A percentile compares a stretch with the other conserved stretches of the same genome.
These are phyloP conservation scores for Leptinotarsa haldemani DNA, from an alignment of 2,888 invertebrate genomes.

Conservation along the genomic window DNA sequence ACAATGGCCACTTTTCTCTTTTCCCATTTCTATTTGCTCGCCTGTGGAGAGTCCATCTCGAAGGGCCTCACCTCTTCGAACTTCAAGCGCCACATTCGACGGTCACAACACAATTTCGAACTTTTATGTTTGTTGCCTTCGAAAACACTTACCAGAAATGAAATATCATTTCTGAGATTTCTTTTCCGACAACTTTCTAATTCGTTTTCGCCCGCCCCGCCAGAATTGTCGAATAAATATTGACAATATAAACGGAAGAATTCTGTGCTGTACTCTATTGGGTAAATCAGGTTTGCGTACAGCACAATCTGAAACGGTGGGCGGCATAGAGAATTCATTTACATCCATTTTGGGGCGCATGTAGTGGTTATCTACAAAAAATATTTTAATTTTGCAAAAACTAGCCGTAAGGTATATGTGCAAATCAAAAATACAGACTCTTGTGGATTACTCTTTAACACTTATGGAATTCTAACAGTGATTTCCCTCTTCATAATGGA, in stretches of 20 bases:
- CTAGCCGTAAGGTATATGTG: too few species aligned
- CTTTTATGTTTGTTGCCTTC: constrained; percentile 39
- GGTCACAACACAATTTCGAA: constrained; percentile 43
- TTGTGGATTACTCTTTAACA: too few species aligned
- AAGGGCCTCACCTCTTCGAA: constrained; percentile 6
- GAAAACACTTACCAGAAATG: constrained; percentile 24
- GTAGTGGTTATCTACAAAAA: too few species aligned
- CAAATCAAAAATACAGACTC: too few species aligned
- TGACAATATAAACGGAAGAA: neutral
- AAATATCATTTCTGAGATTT: constrained; percentile 36
- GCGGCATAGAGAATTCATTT: too few species aligned
- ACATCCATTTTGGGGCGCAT: too few species aligned
- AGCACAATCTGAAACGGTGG: too few species aligned
- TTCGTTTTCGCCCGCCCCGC: constrained; percentile 16
- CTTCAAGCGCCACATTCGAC: constrained; percentile 27
- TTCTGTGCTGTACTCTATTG: neutral
- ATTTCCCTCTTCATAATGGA: too few species aligned
- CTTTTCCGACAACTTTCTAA: constrained; percentile 31
- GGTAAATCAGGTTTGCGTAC: too few species aligned
- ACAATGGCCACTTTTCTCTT: constrained; percentile 50
- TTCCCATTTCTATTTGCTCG: constrained; percentile 50
- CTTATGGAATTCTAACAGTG: too few species aligned
- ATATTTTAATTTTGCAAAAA: too few species aligned
- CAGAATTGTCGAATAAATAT: neutral
- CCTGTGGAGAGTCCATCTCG: constrained; percentile 35